Evolutionary conservation across 2,113 vertebrate species (phyloP), one percentile per base, ranked within the genome.

Genomic region (Rostratula benghalensis): DNA sequence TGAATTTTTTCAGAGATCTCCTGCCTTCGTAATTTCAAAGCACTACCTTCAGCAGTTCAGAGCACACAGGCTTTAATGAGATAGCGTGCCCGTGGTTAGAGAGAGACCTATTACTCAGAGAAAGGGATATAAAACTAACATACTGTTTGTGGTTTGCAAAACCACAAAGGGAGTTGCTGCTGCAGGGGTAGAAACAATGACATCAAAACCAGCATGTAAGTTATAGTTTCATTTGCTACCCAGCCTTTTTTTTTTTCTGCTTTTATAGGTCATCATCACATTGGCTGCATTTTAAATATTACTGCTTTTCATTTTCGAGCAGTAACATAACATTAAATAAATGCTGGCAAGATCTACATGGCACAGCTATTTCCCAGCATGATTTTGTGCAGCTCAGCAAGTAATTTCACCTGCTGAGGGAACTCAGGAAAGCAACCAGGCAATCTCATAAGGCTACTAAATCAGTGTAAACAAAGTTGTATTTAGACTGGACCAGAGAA

Each of bases 281-380:
- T 76, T 87, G 86, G 51, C 43, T 30, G 13, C 48, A 39, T 94
- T 80, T 83, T 76, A 97, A 96, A 96, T 94, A 90, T 88, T 71
- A 87, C 85, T 94, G 65, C 50, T 92, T 92, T 87, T 94, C 68
- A 78, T 76, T 96, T 83, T 89, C n/a, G 5, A 81, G 69, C 65
- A 87, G 82, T 75, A 94, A 96, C 69, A 67, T 69, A 68, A 70
- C 71, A 95, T 95, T 93, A 89, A 96, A 96, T 95, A 95, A 95
- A 94, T 86, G 86, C 39, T 37, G 46, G 67, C 74, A 89, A 91
- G 77, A 84, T 28, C n/a, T 88, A 75, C 83, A 73, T 39, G 73
- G 89, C 85, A 74, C 43, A 83, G 61, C 53, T 93, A 74, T 90
- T 86, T 90, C 80, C 71, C 82, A 95, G 93, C 82, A 95, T 65